phyloP scores from a whole-genome alignment of 2,797 vertebrate species.

The Sciaenops ocellatus region DNA sequence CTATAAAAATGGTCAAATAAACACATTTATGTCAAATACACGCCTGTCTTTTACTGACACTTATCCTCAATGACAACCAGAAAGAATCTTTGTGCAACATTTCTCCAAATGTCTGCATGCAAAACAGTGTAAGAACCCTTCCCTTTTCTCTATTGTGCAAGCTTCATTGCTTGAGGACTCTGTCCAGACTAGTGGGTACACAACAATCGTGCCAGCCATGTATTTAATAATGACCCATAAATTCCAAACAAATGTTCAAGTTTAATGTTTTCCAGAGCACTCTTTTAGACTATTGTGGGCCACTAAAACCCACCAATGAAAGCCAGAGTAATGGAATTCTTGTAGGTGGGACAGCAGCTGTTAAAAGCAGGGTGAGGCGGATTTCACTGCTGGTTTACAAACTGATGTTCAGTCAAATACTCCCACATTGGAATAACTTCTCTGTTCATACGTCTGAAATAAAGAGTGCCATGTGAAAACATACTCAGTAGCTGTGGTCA shows the following conservation, averaged over 20 bases:
- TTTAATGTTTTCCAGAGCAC: constrained; percentile 25
- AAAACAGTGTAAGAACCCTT: background rate
- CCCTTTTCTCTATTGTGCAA: background rate
- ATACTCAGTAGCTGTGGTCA: constrained; percentile 38
- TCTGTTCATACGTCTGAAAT: constrained; percentile 30
- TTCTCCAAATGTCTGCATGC: background rate
- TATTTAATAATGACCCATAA: constrained; percentile 10
- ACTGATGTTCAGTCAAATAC: constrained; percentile 37
- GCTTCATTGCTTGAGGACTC: background rate
- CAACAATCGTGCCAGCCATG: background rate
- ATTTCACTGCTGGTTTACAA: constrained; percentile 44
- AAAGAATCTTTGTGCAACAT: background rate
- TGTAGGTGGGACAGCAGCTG: constrained; percentile 18
- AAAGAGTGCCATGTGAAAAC: constrained; percentile 29
- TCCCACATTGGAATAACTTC: constrained; percentile 44
- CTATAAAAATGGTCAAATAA: constrained; percentile 80
- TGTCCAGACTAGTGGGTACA: background rate
- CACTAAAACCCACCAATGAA: constrained; percentile 5
- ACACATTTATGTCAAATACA: constrained; percentile 73
- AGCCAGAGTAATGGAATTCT: constrained; percentile 44
- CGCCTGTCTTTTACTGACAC: background rate
- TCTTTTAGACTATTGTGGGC: background rate
- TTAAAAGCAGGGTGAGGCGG: constrained; percentile 47
- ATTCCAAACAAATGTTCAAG: constrained; percentile 6
- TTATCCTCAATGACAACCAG: background rate